These are phyloP conservation scores for Calliphora vomitoria DNA, from an alignment of 2,888 invertebrate species.

Conservation along the genomic window DNA sequence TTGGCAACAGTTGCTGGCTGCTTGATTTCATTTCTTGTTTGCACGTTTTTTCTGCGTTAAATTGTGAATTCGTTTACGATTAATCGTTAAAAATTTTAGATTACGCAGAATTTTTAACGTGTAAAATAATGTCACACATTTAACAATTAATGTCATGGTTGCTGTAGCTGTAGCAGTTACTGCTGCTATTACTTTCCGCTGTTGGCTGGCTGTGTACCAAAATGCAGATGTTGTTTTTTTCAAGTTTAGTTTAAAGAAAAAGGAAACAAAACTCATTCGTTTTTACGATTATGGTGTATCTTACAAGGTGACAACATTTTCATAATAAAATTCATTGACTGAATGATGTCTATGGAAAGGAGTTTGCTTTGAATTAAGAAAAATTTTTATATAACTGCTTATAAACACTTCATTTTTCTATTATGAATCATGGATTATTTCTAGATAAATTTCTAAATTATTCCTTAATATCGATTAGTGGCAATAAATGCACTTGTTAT, in stretches of 20 bases:
- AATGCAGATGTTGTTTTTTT: constrained; percentile 50
- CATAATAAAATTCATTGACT: not conserved
- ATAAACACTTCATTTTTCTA: no score
- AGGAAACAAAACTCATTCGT: constrained; percentile 21
- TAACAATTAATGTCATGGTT: constrained; percentile 72
- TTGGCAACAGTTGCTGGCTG: constrained; percentile 55
- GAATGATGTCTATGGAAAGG: not conserved
- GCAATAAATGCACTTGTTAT: no score
- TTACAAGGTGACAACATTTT: constrained; percentile 57
- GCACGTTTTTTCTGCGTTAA: constrained; percentile 71
- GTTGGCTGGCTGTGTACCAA: not conserved
- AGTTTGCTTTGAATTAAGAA: not conserved
- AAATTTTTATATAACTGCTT: no score
- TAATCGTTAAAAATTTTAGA: constrained; percentile 74
- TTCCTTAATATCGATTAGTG: no score
- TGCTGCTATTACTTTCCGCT: constrained; percentile 3
- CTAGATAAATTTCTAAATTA: no score
- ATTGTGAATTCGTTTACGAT: constrained; percentile 74
- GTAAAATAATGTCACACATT: constrained; percentile 75
- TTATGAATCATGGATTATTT: no score
- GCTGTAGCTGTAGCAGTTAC: not conserved
- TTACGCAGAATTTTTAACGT: constrained; percentile 76
- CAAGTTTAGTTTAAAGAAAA: not conserved
- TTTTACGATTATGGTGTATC: constrained; percentile 37
- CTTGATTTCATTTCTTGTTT: constrained; percentile 60